Evolutionary conservation across 2,113 vertebrate genomes (phyloP).

Genomic region (Catharus minimus): DNA sequence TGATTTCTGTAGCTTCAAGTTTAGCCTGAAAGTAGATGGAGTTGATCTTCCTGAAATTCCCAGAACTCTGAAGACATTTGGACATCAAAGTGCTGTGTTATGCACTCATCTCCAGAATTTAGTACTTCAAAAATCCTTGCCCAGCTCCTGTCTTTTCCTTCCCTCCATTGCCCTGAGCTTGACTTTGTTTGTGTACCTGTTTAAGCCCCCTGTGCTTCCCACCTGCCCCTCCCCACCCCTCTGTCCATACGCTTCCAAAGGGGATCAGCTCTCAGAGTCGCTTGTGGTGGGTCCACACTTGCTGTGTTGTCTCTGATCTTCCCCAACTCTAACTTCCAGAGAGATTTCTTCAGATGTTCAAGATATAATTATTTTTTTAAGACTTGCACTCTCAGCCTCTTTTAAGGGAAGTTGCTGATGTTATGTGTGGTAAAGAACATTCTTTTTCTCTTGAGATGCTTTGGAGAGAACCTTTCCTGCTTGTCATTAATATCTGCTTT

Average conservation of each 20-base stretch:
- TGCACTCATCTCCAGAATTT: not conserved
- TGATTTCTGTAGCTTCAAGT: not conserved
- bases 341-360: not conserved
- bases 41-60: not conserved
- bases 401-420: not conserved
- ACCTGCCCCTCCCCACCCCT: not conserved
- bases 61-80: not conserved
- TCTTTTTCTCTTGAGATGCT: not conserved
- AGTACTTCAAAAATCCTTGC: not conserved
- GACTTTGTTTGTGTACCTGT: not conserved
- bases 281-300: fast-evolving
- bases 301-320: not conserved
- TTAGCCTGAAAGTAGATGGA: not conserved
- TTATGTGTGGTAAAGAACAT: not conserved
- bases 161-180: not conserved
- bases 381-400: not conserved
- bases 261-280: not conserved
- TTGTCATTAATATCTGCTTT: not conserved
- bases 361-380: not conserved
- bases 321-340: not conserved
- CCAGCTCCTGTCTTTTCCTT: not conserved
- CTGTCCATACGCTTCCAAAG: not conserved
- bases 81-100: not conserved
- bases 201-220: not conserved
- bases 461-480: not conserved